Evolutionary conservation across 2,888 invertebrate species (phyloP), one percentile per base, ranked within the genome.

Genomic region (Ceraclea dissimilis): DNA sequence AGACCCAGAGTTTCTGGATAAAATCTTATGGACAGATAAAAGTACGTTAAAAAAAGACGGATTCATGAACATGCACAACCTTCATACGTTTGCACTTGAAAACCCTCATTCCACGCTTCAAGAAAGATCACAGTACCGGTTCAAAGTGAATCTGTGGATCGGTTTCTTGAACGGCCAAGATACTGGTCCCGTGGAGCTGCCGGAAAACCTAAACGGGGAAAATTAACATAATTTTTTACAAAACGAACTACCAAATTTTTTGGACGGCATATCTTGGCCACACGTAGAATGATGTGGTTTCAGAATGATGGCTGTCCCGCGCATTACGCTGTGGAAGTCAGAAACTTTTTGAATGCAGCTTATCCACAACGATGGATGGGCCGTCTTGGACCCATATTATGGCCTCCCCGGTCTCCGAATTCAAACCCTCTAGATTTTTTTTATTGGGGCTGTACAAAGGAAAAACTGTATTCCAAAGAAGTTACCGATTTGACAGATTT

Each of bases 251-350:
- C 44, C 8, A 16, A 44, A 44, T 44, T 6, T 44, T 44, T 16
- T 44, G 16, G 44, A 44, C 10, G 44, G 16, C 16, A 17, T 44
- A 10, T 17, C 44, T 11, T n/a, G n/a, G n/a, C n/a, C n/a, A n/a
- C n/a, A n/a, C n/a, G n/a, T n/a, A n/a, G n/a, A n/a, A n/a, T n/a
- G n/a, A n/a, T n/a, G n/a, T n/a, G n/a, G n/a, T 56, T 47, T 31
- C 48, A 56, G 21, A 43, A 56, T 19, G 56, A 56, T 21, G 52
- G 56, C 11, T 51, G 51, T 22, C 51, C 56, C 19, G 49, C 44
- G n/a, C 55, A 44, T 26, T 50, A 43, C 21, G 51, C 50, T 13
- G 20, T 18, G n/a, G 46, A 10, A n/a, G 50, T 33, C 1, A 21
- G 51, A 13, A 43, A 51, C n/a, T 51, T 26, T 8, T 26, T 53